Evolutionary conservation across 37 sponge, comb jelly and placozoan species (phyloP).

Genomic region (Hexactinellida sp.): DNA sequence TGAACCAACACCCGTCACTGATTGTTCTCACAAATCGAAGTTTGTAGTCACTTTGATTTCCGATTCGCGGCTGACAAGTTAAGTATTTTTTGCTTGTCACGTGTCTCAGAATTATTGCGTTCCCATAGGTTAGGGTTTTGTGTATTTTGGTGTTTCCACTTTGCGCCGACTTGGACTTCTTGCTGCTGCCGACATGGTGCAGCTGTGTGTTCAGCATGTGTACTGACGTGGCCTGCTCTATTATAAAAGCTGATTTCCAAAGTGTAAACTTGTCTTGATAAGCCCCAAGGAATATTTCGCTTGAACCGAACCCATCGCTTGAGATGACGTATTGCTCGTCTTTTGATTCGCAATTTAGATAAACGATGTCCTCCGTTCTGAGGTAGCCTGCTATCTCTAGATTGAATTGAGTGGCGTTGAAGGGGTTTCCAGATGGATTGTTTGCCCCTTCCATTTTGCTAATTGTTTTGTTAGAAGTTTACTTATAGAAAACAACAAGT

Average conservation of each 20-base stretch:
- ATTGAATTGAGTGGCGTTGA: neutral
- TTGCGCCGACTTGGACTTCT: neutral
- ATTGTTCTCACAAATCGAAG: neutral
- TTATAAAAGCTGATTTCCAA: neutral
- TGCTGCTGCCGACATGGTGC: neutral
- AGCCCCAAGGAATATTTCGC: neutral
- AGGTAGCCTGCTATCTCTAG: neutral
- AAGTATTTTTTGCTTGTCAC: neutral
- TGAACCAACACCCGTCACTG: constrained; percentile 4
- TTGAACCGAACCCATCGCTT: constrained; percentile 8
- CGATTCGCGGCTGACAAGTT: neutral
- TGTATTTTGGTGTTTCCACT: neutral
- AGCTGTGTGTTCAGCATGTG: neutral
- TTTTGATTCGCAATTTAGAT: neutral
- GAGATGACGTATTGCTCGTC: constrained; percentile 7
- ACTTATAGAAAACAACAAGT: too few relatives aligned
- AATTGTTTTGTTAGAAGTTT: too few relatives aligned
- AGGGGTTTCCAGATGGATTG: neutral
- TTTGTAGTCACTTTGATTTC: constrained; percentile 6
- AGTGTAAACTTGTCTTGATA: neutral
- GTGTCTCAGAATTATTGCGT: constrained; percentile 6
- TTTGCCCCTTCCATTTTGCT: neutral
- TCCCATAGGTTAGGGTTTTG: neutral
- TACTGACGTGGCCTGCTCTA: neutral
- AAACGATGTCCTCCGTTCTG: neutral